These are phyloP conservation scores for Macrosteles quadrilineatus DNA, from an alignment of 1,140 invertebrate species.

Conservation along the genomic window DNA sequence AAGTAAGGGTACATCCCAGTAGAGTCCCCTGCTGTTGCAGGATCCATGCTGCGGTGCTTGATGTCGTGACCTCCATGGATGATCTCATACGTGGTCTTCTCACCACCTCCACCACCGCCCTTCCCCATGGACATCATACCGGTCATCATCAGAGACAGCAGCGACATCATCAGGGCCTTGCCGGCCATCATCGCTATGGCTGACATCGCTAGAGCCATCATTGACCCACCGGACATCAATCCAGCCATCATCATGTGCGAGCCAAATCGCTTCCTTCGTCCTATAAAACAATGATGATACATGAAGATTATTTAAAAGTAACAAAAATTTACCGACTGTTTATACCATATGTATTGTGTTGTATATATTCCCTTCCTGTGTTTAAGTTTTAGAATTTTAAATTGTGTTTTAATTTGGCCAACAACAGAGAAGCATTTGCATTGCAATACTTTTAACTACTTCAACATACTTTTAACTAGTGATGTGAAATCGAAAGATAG, in stretches of 20 bases:
- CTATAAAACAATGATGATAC: neutral
- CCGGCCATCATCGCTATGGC: conserved; percentile 74
- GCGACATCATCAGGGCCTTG: conserved; percentile 78
- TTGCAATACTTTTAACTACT: too few relatives aligned
- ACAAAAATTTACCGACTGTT: too few relatives aligned
- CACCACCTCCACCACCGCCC: conserved; percentile 4
- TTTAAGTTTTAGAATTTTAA: too few relatives aligned
- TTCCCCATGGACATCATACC: conserved; percentile 66
- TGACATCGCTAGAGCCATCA: conserved; percentile 73
- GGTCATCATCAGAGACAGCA: conserved; percentile 75
- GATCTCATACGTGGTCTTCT: conserved; percentile 75
- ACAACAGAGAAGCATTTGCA: too few relatives aligned
- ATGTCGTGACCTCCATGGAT: neutral
- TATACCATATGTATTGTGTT: too few relatives aligned
- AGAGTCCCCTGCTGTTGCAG: neutral
- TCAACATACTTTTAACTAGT: too few relatives aligned
- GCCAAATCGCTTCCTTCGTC: neutral
- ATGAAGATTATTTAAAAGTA: too few relatives aligned
- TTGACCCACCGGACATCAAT: conserved; percentile 61
- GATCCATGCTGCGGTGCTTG: conserved; percentile 13
- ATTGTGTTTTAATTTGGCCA: too few relatives aligned
- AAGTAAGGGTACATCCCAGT: neutral
- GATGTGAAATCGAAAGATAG: too few relatives aligned
- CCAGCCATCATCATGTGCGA: conserved; percentile 45
- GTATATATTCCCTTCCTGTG: too few relatives aligned